Conservation (phyloP, 1,140 invertebrate species). For the Nixonia krombeini region DNA sequence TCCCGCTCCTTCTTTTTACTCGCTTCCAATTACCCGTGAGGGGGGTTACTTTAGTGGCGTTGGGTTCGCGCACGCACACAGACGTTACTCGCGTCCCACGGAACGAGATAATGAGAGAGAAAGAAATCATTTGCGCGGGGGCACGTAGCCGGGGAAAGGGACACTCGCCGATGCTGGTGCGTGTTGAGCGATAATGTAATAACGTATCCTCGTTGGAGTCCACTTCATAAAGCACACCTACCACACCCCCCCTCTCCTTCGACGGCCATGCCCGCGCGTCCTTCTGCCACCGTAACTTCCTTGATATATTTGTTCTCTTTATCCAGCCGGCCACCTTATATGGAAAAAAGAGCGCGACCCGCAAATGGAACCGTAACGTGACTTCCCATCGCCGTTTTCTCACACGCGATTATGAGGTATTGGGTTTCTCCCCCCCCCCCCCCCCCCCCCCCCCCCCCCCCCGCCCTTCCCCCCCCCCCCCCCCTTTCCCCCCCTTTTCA, state of each 20-base stretch:
- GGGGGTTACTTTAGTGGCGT: constrained; percentile 47
- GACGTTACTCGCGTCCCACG: constrained; percentile 17
- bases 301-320: constrained; percentile 65
- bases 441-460: too few relatives aligned
- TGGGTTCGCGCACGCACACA: constrained; percentile 5
- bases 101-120: constrained; percentile 51
- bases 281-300: constrained; percentile 20
- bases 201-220: constrained; percentile 60
- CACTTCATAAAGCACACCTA: constrained; percentile 64
- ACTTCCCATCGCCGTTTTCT: neutral
- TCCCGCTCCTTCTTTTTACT: constrained; percentile 48
- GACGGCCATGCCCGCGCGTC: constrained; percentile 24
- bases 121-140: constrained; percentile 47
- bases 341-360: constrained; percentile 6
- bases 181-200: constrained; percentile 66
- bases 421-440: too few relatives aligned
- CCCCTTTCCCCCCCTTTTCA: too few relatives aligned
- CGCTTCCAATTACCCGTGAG: constrained; percentile 55
- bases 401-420: neutral
- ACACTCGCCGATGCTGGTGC: constrained; percentile 48
- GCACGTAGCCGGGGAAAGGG: constrained; percentile 35
- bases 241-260: constrained; percentile 27
- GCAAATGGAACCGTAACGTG: constrained; percentile 1
- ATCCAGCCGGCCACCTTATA: constrained; percentile 57
- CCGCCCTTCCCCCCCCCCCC: too few relatives aligned